These are phyloP conservation scores for Brachymystax lenok DNA, from an alignment of 2,797 vertebrate species.

Conservation along the genomic window DNA sequence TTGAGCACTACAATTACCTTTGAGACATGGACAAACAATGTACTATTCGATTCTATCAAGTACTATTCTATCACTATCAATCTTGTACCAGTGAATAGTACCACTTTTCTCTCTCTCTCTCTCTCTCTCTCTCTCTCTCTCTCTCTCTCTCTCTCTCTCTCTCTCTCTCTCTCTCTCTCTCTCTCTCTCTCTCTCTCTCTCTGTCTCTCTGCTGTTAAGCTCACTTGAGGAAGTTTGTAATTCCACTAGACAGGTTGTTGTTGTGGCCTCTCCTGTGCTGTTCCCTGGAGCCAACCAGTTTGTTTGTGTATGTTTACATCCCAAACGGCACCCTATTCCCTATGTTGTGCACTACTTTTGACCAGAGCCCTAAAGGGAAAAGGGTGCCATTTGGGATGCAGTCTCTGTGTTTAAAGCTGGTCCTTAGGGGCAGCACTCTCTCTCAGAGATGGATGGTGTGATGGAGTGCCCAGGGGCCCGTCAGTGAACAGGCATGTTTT, in stretches of 20 bases:
- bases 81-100: no score
- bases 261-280: not conserved
- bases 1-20: not conserved
- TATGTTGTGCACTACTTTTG: no score
- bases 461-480: slow-evolving; percentile 24
- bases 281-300: not conserved
- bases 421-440: not conserved
- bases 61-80: not conserved
- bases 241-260: not conserved
- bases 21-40: not conserved
- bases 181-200: not conserved
- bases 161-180: not conserved
- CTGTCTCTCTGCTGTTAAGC: not conserved
- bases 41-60: not conserved
- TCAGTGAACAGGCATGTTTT: slow-evolving; percentile 27
- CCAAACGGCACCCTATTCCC: no score
- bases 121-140: no score
- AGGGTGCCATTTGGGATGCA: no score
- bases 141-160: not conserved
- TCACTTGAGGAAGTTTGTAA: not conserved
- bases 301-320: slow-evolving; percentile 9
- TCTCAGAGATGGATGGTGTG: slow-evolving; percentile 7
- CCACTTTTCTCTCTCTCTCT: not conserved
- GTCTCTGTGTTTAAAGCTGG: slow-evolving; percentile 3
- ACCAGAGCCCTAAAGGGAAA: no score